Percentiles rank a stretch among this genome's conserved stretches.
phyloP scores from a whole-genome alignment of 2,113 vertebrate genomes.

The Campylomormyrus numenius region DNA sequence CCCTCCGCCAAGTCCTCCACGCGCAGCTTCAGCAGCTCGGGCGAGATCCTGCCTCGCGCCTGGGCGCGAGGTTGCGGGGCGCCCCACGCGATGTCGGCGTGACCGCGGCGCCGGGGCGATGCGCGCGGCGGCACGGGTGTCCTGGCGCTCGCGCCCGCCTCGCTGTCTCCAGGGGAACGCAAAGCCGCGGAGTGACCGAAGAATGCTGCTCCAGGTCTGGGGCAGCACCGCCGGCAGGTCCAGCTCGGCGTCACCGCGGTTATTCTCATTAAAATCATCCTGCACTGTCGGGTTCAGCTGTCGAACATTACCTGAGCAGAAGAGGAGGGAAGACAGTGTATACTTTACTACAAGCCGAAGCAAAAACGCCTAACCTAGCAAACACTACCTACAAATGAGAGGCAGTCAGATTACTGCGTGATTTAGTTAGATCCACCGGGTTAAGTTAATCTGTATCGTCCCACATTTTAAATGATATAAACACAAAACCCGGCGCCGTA shows the following conservation, averaged over 20 bases:
- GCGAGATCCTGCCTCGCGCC: constrained; percentile 35
- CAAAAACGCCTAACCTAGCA: neutral
- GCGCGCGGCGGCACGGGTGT: neutral
- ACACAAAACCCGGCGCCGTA: neutral
- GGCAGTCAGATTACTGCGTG: neutral
- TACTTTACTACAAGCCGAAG: neutral
- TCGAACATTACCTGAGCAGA: neutral
- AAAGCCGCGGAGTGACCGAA: neutral
- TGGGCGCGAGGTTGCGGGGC: neutral
- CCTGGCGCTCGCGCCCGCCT: neutral
- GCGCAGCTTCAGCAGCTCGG: constrained; percentile 47
- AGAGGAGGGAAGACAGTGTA: neutral
- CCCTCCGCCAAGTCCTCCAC: constrained; percentile 40
- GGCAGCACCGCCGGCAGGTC: neutral
- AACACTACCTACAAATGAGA: neutral
- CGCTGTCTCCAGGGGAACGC: neutral
- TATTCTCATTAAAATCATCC: neutral
- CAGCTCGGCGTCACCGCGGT: neutral
- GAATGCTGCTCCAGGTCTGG: neutral
- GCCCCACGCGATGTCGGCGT: neutral
- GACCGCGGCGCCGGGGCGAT: neutral
- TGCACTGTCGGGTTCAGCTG: neutral
- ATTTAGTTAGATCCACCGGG: neutral
- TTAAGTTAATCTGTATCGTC: neutral
- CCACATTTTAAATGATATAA: neutral